These are phyloP conservation scores for Melopsittacus undulatus DNA, from an alignment of 2,797 vertebrate species.

Conservation along the genomic window DNA sequence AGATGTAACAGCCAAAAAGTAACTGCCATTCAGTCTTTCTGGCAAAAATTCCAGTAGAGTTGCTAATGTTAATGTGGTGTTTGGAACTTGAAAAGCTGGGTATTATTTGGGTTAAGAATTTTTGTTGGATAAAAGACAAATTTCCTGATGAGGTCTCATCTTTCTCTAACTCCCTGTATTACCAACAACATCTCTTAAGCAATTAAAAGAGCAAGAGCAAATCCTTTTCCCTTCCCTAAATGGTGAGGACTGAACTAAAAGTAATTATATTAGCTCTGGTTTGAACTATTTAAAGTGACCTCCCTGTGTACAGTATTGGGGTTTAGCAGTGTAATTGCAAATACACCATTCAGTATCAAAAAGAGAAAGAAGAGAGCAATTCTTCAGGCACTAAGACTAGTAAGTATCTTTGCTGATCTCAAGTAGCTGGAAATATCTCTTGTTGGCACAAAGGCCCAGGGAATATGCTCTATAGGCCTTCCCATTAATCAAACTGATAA, in stretches of 20 bases:
- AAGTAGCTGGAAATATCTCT: neutral
- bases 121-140: neutral
- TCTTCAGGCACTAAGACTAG: neutral
- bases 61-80: neutral
- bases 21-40: neutral
- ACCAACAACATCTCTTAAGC: neutral
- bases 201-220: neutral
- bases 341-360: neutral
- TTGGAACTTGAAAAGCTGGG: neutral
- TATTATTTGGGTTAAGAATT: neutral
- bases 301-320: neutral
- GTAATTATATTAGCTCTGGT: neutral
- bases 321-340: neutral
- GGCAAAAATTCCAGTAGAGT: neutral
- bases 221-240: neutral
- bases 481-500: neutral
- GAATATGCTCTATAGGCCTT: neutral
- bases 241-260: neutral
- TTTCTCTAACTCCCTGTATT: neutral
- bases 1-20: constrained; percentile 17
- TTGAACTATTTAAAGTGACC: neutral
- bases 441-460: neutral
- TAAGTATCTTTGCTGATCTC: neutral
- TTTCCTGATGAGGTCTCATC: neutral
- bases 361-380: neutral